phyloP scores from a whole-genome alignment of 2,113 vertebrate genomes.

The Falco punctatus region DNA sequence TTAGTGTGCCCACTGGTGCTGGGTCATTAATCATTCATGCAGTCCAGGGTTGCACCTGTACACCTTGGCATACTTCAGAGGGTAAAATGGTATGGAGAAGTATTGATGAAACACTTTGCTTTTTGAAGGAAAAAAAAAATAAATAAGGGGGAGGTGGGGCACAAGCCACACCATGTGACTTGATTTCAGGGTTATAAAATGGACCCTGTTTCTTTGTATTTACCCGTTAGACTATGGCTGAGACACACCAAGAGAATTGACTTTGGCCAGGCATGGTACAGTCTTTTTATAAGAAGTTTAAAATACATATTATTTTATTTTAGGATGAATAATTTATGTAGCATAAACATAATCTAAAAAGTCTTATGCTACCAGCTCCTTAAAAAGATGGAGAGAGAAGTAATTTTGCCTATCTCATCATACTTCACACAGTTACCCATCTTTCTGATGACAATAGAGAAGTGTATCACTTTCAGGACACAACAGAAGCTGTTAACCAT shows the following conservation, averaged over 20 bases:
- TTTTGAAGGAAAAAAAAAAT: neutral
- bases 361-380: neutral
- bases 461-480: neutral
- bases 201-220: neutral
- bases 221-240: neutral
- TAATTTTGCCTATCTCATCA: neutral
- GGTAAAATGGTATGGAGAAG: neutral
- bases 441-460: neutral
- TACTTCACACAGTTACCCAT: neutral
- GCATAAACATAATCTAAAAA: neutral
- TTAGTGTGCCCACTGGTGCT: neutral
- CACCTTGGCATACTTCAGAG: neutral
- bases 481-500: neutral
- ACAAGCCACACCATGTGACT: neutral
- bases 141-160: neutral
- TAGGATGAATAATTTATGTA: neutral
- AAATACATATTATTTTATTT: neutral
- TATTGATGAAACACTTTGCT: neutral
- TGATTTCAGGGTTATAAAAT: neutral
- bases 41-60: neutral
- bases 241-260: fast-evolving
- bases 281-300: neutral
- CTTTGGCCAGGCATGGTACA: neutral
- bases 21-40: neutral
- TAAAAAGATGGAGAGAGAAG: neutral